These are phyloP conservation scores for Papilio polytes DNA, from an alignment of 1,140 invertebrate species.

Conservation along the genomic window DNA sequence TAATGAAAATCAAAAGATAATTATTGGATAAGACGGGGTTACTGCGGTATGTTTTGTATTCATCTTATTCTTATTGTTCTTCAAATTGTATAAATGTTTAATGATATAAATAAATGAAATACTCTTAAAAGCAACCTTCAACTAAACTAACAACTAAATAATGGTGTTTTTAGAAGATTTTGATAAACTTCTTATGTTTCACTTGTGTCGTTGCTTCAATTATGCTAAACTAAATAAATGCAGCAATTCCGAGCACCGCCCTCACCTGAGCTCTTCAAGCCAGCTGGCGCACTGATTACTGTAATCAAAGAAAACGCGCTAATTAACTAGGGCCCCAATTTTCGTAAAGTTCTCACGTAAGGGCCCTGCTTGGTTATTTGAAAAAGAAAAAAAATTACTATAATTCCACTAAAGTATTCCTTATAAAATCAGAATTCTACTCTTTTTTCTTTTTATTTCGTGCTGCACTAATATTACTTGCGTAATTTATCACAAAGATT, in stretches of 20 bases:
- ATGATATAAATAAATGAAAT: not conserved
- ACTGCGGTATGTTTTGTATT: too few species aligned
- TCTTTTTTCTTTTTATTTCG: too few species aligned
- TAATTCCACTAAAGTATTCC: not conserved
- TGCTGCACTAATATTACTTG: not conserved
- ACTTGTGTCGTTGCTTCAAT: constrained; percentile 24
- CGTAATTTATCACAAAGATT: not conserved
- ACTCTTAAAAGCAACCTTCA: not conserved
- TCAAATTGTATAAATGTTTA: too few species aligned
- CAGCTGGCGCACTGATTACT: constrained; percentile 78
- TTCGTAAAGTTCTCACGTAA: not conserved
- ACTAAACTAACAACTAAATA: too few species aligned
- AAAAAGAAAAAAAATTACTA: not conserved
- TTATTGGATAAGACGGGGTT: too few species aligned
- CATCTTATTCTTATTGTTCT: too few species aligned
- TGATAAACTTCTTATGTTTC: not conserved
- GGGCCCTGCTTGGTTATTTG: not conserved
- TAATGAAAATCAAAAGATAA: too few species aligned
- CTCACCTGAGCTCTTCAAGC: constrained; percentile 71
- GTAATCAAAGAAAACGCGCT: constrained; percentile 82
- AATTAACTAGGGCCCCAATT: constrained; percentile 71
- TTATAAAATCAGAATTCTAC: not conserved
- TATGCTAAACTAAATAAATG: constrained; percentile 57
- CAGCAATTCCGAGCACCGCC: constrained; percentile 67
- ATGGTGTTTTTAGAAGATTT: not conserved